Percentiles rank a stretch among this genome's conserved stretches.
Conservation (phyloP, 2,113 vertebrate genomes). For the Ondatra zibethicus region DNA sequence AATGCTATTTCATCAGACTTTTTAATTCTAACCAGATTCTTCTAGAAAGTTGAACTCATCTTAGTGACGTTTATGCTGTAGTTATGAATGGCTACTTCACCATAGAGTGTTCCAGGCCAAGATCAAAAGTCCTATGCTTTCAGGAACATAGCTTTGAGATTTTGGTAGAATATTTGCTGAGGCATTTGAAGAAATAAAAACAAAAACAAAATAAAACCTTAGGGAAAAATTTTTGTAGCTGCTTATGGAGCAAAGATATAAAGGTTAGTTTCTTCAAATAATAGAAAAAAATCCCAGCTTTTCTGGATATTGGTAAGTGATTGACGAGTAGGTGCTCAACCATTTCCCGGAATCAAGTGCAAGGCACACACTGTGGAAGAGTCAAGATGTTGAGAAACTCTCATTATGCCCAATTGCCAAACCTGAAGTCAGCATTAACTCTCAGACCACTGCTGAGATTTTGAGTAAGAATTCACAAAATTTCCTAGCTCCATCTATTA, state of each 20-base stretch:
- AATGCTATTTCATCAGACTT: background rate
- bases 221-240: background rate
- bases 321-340: background rate
- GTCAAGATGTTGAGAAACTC: background rate
- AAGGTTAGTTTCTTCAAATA: constrained; percentile 20
- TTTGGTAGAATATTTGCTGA: constrained; percentile 15
- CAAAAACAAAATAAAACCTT: background rate
- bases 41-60: background rate
- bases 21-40: background rate
- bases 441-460: background rate
- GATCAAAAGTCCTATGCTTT: constrained; percentile 13
- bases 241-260: background rate
- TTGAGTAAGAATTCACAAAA: background rate
- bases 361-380: background rate
- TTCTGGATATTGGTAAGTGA: background rate
- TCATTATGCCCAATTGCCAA: background rate
- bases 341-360: background rate
- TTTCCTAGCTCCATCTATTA: background rate
- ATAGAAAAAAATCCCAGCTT: constrained; percentile 13
- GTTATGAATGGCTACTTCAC: background rate
- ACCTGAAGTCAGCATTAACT: background rate
- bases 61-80: background rate
- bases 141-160: background rate
- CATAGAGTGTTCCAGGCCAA: constrained; percentile 9
- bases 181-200: background rate